Percentiles rank a stretch among this genome's conserved stretches.
These are phyloP conservation scores for Drosophila elegans DNA, from an alignment of 1,140 invertebrate genomes.

Conservation along the genomic window DNA sequence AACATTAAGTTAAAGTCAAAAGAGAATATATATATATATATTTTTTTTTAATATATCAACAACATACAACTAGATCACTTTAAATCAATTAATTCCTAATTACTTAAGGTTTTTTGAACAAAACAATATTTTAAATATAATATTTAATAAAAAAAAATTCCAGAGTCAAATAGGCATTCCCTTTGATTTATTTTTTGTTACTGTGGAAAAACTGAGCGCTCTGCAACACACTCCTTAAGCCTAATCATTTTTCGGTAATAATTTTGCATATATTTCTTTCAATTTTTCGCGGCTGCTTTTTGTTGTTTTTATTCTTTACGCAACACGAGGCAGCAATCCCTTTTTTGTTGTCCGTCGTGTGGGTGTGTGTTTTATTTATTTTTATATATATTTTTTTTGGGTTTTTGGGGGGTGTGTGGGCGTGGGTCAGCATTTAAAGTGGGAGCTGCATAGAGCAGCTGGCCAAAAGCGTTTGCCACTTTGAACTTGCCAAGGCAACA, in stretches of 20 bases:
- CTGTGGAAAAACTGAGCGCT: neutral
- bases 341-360: slow-evolving; percentile 31
- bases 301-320: slow-evolving; percentile 44
- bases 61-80: too few relatives aligned
- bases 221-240: slow-evolving; percentile 17
- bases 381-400: slow-evolving; percentile 1
- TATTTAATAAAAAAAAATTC: too few relatives aligned
- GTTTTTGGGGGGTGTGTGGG: slow-evolving; percentile 15
- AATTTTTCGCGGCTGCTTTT: slow-evolving; percentile 11
- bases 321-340: slow-evolving; percentile 53
- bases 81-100: too few relatives aligned
- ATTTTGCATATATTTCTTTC: slow-evolving; percentile 50
- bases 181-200: neutral
- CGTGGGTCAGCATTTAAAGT: slow-evolving; percentile 39
- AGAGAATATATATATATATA: neutral
- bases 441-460: slow-evolving; percentile 50
- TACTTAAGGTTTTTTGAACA: too few relatives aligned
- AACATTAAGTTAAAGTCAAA: neutral
- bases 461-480: slow-evolving; percentile 56
- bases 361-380: slow-evolving; percentile 8
- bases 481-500: slow-evolving; percentile 57
- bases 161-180: too few relatives aligned
- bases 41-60: too few relatives aligned
- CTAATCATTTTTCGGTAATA: slow-evolving; percentile 68
- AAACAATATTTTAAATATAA: too few relatives aligned